phyloP scores from a whole-genome alignment of 2,888 invertebrate genomes.

The Coenonympha arcania region DNA sequence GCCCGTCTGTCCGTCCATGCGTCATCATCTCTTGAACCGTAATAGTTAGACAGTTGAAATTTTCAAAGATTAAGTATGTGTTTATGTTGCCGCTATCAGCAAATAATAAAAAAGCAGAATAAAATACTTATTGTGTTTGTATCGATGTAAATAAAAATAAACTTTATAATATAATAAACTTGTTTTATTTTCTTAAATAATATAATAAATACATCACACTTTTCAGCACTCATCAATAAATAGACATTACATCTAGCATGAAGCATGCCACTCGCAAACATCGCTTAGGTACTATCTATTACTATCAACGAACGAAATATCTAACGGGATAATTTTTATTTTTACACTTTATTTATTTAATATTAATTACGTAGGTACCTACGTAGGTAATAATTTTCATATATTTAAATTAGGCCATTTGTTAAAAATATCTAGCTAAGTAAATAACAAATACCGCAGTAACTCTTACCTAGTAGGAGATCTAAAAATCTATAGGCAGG shows the following conservation, averaged over 20 bases:
- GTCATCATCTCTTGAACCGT: no score
- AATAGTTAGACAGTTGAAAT: no score
- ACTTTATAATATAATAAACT: conserved; percentile 14
- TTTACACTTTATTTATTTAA: not conserved
- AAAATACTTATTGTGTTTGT: not conserved
- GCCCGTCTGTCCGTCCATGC: no score
- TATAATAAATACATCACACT: conserved; percentile 52
- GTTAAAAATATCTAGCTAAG: not conserved
- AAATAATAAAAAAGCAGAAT: no score
- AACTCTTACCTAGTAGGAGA: no score
- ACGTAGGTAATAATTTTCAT: not conserved
- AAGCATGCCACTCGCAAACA: not conserved
- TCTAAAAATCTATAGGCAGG: no score
- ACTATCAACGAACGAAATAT: not conserved
- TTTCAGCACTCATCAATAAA: conserved; percentile 44
- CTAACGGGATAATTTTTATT: no score
- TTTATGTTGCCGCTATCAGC: no score
- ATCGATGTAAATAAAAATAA: not conserved
- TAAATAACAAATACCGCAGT: no score
- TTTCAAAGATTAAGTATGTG: no score
- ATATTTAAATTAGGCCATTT: not conserved
- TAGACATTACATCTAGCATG: conserved; percentile 37
- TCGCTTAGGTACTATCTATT: not conserved
- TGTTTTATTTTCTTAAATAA: conserved; percentile 33
- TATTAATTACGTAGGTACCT: not conserved